A percentile compares a stretch with the other conserved stretches of the same genome.
Evolutionary conservation across 2,888 invertebrate species (phyloP).

Genomic region (Phyllotreta cruciferae): DNA sequence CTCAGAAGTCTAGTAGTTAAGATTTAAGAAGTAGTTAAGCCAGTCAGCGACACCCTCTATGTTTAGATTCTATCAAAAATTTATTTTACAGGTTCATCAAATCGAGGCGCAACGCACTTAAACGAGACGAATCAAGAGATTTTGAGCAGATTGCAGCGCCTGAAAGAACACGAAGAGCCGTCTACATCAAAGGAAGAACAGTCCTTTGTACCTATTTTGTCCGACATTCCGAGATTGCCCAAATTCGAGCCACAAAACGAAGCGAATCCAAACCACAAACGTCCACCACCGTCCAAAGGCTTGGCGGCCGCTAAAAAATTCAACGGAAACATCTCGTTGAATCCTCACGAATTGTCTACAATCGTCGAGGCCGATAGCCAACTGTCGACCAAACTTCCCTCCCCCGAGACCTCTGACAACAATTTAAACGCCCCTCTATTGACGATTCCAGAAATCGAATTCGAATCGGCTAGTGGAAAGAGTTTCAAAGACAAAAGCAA

Average conservation of each 20-base stretch:
- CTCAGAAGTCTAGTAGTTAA: too few relatives aligned
- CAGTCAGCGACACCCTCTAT: neutral
- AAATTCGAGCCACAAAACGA: constrained; percentile 46
- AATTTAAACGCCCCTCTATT: constrained; percentile 9
- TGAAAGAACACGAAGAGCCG: constrained; percentile 18
- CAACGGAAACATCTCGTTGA: constrained; percentile 49
- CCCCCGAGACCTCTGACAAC: constrained; percentile 40
- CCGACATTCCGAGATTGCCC: constrained; percentile 58
- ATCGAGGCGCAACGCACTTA: neutral
- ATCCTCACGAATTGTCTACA: constrained; percentile 58
- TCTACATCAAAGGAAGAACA: constrained; percentile 23
- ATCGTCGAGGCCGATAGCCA: constrained; percentile 58
- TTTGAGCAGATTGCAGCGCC: constrained; percentile 37
- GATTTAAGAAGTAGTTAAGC: too few relatives aligned
- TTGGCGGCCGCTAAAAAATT: constrained; percentile 48
- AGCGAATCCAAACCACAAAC: constrained; percentile 40
- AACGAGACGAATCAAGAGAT: constrained; percentile 38
- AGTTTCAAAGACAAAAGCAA: neutral
- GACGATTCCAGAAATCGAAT: constrained; percentile 15
- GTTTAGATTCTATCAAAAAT: too few relatives aligned
- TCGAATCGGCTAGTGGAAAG: neutral
- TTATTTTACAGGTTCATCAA: neutral
- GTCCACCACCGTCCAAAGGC: constrained; percentile 56
- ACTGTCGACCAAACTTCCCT: constrained; percentile 46
- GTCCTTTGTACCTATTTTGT: constrained; percentile 53